Conservation (phyloP, 2,888 invertebrate species). For the Allygus modestus region DNA sequence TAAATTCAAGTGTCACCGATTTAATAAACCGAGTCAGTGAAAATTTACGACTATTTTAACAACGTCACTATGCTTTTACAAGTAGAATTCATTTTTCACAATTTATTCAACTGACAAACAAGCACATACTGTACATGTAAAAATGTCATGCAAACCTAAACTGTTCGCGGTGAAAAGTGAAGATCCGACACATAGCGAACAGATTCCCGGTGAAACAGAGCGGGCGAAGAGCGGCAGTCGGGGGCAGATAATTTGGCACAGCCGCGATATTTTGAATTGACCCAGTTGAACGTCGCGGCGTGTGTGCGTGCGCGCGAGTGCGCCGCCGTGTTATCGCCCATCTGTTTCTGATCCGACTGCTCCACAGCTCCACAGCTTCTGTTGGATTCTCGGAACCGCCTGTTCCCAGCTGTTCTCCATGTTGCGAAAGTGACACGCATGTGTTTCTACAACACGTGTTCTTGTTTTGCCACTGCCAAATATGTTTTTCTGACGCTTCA, state of each 20-base stretch:
- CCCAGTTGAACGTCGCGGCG: background rate
- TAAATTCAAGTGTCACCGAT: no score
- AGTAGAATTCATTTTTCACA: no score
- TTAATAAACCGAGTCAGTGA: no score
- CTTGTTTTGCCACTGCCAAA: background rate
- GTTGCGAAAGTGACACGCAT: background rate
- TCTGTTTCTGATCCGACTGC: slow-evolving; percentile 12
- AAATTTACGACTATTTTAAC: no score
- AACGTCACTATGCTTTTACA: no score
- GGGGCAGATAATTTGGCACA: slow-evolving; percentile 10
- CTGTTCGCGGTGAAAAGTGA: no score
- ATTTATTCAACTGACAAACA: no score
- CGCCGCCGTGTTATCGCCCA: background rate
- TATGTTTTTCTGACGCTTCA: background rate
- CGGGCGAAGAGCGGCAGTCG: background rate
- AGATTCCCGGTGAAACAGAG: background rate
- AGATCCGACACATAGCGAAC: background rate
- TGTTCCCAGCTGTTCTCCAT: background rate
- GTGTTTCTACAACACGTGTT: background rate
- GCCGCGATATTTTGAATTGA: slow-evolving; percentile 33
- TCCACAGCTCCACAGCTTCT: no score
- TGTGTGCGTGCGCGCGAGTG: background rate
- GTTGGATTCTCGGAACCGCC: slow-evolving; percentile 4
- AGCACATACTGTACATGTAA: no score
- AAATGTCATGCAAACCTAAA: no score